Conservation (phyloP, 2,888 invertebrate species). For the Tinea trinotella region DNA sequence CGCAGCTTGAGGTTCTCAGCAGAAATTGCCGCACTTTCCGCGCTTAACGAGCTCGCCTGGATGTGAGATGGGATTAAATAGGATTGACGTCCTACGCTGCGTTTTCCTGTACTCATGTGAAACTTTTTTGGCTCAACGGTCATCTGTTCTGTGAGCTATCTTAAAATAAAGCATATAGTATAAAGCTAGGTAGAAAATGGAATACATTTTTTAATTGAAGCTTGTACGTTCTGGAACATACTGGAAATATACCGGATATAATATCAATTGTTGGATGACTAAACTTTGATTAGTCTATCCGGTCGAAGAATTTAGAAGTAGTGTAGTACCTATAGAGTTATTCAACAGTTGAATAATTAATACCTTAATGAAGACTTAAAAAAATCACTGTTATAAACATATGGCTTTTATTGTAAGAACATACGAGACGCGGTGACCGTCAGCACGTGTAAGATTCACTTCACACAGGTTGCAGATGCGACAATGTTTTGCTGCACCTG, state of each 20-base stretch:
- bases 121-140: no score
- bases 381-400: background rate
- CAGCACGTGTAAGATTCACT: background rate
- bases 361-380: background rate
- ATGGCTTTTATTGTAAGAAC: background rate
- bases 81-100: no score
- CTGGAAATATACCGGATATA: background rate
- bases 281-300: background rate
- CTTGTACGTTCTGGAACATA: background rate
- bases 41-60: no score
- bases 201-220: no score
- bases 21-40: no score
- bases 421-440: background rate
- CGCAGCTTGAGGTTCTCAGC: no score
- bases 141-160: no score
- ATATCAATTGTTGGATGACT: background rate
- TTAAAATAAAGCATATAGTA: no score
- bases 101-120: no score
- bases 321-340: no score
- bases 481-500: conserved; percentile 9
- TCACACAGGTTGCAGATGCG: conserved; percentile 13
- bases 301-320: background rate
- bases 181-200: no score
- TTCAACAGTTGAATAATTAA: background rate
- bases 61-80: no score